These are phyloP conservation scores for Papilio glaucus DNA, from an alignment of 1,140 invertebrate genomes.

Conservation along the genomic window DNA sequence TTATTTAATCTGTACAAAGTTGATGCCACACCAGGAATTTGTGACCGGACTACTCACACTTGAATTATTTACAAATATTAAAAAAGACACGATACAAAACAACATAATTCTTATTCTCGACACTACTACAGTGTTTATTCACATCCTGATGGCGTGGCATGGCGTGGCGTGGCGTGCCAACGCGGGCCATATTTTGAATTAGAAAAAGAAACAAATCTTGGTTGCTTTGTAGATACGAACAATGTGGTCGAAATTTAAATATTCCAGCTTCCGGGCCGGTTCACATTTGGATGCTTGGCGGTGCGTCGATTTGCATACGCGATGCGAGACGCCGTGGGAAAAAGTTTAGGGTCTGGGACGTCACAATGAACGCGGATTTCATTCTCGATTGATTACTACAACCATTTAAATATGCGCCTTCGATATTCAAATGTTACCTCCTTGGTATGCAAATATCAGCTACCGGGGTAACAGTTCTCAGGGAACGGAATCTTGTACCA, in stretches of 20 bases:
- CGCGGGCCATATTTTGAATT: conserved; percentile 33
- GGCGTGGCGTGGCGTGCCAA: background rate
- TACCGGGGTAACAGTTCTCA: background rate
- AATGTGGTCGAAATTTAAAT: conserved; percentile 61
- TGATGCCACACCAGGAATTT: too few relatives aligned
- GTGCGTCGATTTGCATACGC: conserved; percentile 60
- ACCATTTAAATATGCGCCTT: conserved; percentile 45
- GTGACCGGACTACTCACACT: background rate
- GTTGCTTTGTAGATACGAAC: conserved; percentile 35
- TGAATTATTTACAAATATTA: background rate
- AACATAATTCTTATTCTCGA: background rate
- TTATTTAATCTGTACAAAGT: conserved; percentile 7
- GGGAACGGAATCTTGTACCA: background rate
- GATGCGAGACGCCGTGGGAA: conserved; percentile 59
- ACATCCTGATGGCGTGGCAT: conserved; percentile 7
- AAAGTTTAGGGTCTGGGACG: conserved; percentile 45
- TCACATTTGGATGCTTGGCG: conserved; percentile 50
- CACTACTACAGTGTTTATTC: conserved; percentile 8
- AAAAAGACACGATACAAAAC: background rate
- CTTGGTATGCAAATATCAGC: conserved; percentile 34
- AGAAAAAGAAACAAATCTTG: conserved; percentile 31
- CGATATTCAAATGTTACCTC: conserved; percentile 47
- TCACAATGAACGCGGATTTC: conserved; percentile 50
- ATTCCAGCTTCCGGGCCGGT: conserved; percentile 57
- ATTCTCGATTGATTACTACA: conserved; percentile 55